Conservation (phyloP, 1,140 invertebrate species). For the Melipona quadrifasciata region DNA sequence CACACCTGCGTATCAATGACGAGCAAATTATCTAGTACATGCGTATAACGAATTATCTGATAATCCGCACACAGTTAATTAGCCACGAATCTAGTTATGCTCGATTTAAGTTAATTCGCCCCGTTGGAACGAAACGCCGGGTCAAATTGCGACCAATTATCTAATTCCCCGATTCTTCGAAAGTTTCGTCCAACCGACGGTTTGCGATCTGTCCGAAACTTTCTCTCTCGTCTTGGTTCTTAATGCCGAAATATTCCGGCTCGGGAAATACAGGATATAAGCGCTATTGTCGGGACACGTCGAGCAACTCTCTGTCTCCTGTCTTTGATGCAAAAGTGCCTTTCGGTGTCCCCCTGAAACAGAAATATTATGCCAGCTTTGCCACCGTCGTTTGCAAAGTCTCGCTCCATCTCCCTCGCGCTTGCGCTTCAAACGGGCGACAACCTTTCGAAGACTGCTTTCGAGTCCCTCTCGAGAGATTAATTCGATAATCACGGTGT, state of each 20-base stretch:
- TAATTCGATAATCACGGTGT: no score
- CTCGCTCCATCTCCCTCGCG: no score
- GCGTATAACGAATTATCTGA: background rate
- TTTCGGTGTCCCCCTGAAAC: background rate
- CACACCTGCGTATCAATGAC: background rate
- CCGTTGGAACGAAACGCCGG: no score
- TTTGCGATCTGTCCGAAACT: background rate
- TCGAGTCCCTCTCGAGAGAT: no score
- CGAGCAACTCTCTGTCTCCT: background rate
- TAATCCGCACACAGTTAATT: background rate
- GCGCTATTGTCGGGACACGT: background rate
- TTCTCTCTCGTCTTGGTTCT: background rate
- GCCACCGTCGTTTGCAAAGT: background rate
- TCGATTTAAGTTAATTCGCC: background rate
- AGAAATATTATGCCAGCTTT: background rate
- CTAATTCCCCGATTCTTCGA: background rate
- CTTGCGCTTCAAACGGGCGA: no score
- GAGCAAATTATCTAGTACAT: slow-evolving; percentile 5
- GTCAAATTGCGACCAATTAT: background rate
- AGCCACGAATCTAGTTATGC: background rate
- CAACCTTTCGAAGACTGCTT: no score
- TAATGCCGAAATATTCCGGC: background rate
- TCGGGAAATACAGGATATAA: background rate
- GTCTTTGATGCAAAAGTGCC: background rate
- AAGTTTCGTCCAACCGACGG: background rate